phyloP scores from a whole-genome alignment of 2,888 invertebrate species.

The Danaus chrysippus region DNA sequence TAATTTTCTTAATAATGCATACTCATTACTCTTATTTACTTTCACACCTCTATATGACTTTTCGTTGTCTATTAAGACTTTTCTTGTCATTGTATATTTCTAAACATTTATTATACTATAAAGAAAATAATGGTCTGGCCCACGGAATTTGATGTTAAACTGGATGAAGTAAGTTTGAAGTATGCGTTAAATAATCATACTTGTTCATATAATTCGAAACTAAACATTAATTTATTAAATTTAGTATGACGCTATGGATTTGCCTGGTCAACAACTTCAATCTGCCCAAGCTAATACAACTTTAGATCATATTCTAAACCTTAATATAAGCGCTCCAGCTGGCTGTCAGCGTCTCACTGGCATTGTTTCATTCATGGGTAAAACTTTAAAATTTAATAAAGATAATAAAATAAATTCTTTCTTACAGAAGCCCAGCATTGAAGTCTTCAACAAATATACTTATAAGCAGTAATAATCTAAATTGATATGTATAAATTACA shows the following conservation, averaged over 20 bases:
- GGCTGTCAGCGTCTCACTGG: slow-evolving; percentile 74
- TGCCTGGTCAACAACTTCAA: slow-evolving; percentile 70
- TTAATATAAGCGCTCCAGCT: slow-evolving; percentile 67
- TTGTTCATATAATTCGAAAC: background rate
- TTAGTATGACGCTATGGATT: slow-evolving; percentile 64
- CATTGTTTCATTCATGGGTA: slow-evolving; percentile 78
- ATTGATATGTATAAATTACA: too few species aligned
- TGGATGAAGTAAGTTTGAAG: slow-evolving; percentile 50
- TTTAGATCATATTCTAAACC: slow-evolving; percentile 69
- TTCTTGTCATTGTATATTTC: slow-evolving; percentile 5
- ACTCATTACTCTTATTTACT: background rate
- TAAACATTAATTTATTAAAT: slow-evolving; percentile 15
- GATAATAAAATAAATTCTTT: background rate
- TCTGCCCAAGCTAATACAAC: slow-evolving; percentile 69
- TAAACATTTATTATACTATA: background rate
- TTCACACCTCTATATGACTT: background rate
- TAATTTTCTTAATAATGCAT: too few species aligned
- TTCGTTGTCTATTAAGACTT: background rate
- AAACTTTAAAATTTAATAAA: slow-evolving; percentile 11
- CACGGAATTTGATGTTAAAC: slow-evolving; percentile 51
- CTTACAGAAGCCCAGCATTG: too few species aligned
- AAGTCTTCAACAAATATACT: too few species aligned
- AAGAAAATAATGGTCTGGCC: slow-evolving; percentile 61
- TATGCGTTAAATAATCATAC: too few species aligned
- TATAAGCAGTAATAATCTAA: too few species aligned